Base-by-base conservation (phyloP, 2,113 vertebrate species). In the Phaethon lepturus region DNA sequence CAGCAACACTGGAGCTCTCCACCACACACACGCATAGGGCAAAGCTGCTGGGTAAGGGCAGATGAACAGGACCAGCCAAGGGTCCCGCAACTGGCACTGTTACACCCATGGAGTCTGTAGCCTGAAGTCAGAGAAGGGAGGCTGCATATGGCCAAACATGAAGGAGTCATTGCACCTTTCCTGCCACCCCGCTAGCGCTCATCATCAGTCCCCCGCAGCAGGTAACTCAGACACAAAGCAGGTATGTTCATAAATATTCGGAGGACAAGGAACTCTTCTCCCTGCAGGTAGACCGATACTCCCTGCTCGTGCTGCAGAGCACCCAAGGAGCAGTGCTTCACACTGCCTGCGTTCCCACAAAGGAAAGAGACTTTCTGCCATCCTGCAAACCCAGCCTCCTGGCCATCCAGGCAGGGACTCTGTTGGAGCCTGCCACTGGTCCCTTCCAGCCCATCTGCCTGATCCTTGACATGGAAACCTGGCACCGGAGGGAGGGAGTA, bases 341-440 rank as follows among this genome's bases (percentile, higher is more conserved):
- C 53, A 4, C 58, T 3, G 15, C 35, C 42, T 1, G 42, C 3
- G 0, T 26, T 12, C 11, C 33, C 64, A 6, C 2, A 0, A 42
- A 59, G 82, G 77, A 28, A 38, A 62, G 81, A 28, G 0, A 5
- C 73, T 10, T 44, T 4, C 56, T 50, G 76, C 62, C 17, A 9
- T 20, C 55, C 85, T 68, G 6, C 40, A 28, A 19, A 6, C 58
- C 84, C 75, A 50, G 0, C 13, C 50, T 22, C 17, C 3, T 0
- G 13, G 47, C 35, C 17, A 2, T 3, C 49, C 40, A 5, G n/a
- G n/a, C 16, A 1, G 3, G 2, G 90, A 64, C 4, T 68, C 60
- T 52, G 31, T 1, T 10, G 53, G 69, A 71, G 9, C 66, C 71
- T 12, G 28, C 24, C 42, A 10, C 83, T 24, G 79, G 72, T 67